These are phyloP conservation scores for Scylla paramamosain DNA, from an alignment of 1,140 invertebrate genomes.

Conservation along the genomic window DNA sequence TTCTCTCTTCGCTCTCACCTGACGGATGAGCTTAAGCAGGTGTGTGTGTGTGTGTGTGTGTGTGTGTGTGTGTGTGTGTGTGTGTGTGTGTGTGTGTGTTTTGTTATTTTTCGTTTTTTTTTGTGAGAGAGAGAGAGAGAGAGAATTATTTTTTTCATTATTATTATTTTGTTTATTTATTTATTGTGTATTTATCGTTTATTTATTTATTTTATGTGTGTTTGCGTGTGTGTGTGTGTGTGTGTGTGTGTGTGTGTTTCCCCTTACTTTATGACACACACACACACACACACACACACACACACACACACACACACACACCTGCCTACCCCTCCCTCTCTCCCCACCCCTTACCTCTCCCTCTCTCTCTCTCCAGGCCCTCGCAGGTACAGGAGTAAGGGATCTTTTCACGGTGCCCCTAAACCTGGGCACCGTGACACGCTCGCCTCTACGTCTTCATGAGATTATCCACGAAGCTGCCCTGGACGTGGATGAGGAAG, in stretches of 20 bases:
- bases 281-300: conserved; percentile 29
- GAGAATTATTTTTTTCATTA: not conserved
- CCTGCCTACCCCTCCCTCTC: not conserved
- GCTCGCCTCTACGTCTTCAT: not conserved
- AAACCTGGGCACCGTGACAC: not conserved
- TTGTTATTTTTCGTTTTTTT: not conserved
- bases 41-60: conserved; percentile 18
- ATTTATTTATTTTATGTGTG: not conserved
- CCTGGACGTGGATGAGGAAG: too few species aligned
- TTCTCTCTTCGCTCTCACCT: too few species aligned
- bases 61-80: not conserved
- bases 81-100: conserved; percentile 10
- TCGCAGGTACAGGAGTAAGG: not conserved
- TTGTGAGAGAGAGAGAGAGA: not conserved
- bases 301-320: not conserved
- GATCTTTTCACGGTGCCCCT: not conserved
- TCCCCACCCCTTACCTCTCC: not conserved
- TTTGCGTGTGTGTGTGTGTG: not conserved
- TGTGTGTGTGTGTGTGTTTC: too few species aligned
- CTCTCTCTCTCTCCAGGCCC: not conserved
- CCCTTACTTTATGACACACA: too few species aligned
- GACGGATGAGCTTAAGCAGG: not conserved
- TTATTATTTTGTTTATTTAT: not conserved
- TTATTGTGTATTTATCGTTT: not conserved
- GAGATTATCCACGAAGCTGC: not conserved